Conservation (phyloP, 64 coral and sea anemone species). For the Actinia equina region DNA sequence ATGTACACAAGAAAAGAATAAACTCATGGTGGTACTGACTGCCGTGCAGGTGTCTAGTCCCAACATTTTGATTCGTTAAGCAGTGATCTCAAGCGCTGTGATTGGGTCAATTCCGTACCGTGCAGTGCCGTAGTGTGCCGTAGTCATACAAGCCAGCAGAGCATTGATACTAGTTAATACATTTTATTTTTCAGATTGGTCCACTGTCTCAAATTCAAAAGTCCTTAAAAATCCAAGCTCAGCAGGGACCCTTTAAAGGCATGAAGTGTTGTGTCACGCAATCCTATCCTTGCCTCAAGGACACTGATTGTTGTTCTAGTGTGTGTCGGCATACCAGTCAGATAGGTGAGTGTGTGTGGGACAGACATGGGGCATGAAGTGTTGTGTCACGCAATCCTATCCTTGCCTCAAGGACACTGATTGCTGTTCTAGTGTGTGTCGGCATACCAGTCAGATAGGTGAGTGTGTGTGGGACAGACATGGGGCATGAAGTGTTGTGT, state of each 20-base stretch:
- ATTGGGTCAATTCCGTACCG: too few relatives aligned
- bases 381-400: neutral
- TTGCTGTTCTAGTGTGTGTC: conserved; percentile 17
- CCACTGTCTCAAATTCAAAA: conserved; percentile 1
- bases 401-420: conserved; percentile 2
- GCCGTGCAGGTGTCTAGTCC: too few relatives aligned
- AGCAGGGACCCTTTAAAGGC: neutral
- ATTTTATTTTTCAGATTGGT: neutral
- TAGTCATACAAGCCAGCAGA: too few relatives aligned
- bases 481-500: conserved; percentile 32
- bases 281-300: conserved; percentile 14
- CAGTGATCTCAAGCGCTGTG: too few relatives aligned
- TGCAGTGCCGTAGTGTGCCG: too few relatives aligned
- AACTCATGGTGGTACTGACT: too few relatives aligned
- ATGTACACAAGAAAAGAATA: too few relatives aligned
- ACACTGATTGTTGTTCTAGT: conserved; percentile 32
- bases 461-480: neutral
- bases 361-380: conserved; percentile 13
- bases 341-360: neutral
- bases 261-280: conserved; percentile 27
- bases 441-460: neutral
- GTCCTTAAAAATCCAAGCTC: neutral
- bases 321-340: neutral
- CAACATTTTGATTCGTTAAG: too few relatives aligned
- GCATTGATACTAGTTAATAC: too few relatives aligned